These are phyloP conservation scores for Itoplectis maculator DNA, from an alignment of 2,888 invertebrate genomes.

Conservation along the genomic window DNA sequence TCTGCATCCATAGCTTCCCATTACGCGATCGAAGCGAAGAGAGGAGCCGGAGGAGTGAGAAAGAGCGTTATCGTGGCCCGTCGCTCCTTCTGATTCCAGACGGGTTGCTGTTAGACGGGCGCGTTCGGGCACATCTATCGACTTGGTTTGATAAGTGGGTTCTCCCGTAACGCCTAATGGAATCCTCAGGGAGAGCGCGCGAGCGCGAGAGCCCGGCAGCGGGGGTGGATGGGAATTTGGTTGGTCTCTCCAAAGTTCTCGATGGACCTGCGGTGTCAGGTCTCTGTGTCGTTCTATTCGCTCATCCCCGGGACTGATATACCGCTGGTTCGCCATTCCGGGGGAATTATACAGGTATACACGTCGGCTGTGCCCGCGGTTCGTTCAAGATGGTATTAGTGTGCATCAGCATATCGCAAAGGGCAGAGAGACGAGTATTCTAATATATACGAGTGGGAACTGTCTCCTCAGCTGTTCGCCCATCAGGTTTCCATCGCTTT, in stretches of 20 bases:
- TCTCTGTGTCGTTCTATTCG: slow-evolving; percentile 52
- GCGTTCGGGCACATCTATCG: slow-evolving; percentile 74
- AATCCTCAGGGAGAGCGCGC: slow-evolving; percentile 60
- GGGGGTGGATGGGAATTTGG: slow-evolving; percentile 31
- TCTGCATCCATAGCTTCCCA: slow-evolving; percentile 77
- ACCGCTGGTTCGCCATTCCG: slow-evolving; percentile 20
- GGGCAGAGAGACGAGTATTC: slow-evolving; percentile 32
- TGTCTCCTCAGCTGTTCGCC: slow-evolving; percentile 23
- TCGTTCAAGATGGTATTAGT: slow-evolving; percentile 20
- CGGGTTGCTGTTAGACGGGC: slow-evolving; percentile 54
- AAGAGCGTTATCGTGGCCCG: slow-evolving; percentile 55
- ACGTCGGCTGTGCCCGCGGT: no score
- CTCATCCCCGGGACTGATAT: slow-evolving; percentile 40
- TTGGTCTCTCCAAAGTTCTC: slow-evolving; percentile 62
- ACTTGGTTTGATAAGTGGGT: slow-evolving; percentile 76
- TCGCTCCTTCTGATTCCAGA: slow-evolving; percentile 33
- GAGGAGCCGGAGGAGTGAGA: slow-evolving; percentile 69
- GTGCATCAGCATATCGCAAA: slow-evolving; percentile 43
- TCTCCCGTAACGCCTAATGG: slow-evolving; percentile 69
- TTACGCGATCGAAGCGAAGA: slow-evolving; percentile 71
- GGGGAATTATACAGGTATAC: slow-evolving; percentile 10
- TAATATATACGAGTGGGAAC: slow-evolving; percentile 23
- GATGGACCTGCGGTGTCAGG: slow-evolving; percentile 49
- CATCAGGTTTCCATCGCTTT: slow-evolving; percentile 32
- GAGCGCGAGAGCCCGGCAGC: slow-evolving; percentile 13